Evolutionary conservation across 2,797 vertebrate genomes (phyloP), one percentile per base, ranked within the genome.

Genomic region (Coranthus polyacanthus): DNA sequence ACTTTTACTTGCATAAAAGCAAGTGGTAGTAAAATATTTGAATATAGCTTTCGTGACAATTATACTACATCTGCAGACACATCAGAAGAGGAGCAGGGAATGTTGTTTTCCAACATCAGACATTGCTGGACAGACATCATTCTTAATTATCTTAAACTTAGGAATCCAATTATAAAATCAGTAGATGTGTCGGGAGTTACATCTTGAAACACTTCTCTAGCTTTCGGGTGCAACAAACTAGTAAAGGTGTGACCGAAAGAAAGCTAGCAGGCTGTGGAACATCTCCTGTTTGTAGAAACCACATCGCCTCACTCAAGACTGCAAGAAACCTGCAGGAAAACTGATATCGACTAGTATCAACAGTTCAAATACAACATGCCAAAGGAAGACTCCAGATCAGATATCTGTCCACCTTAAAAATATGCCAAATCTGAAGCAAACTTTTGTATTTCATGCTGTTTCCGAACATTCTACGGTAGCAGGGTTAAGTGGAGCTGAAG

Each of bases 1-100:
- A 24, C 42, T 16, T 84, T 44, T 34, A 61, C 83, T 78, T 76
- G 63, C 68, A 80, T 29, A 45, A 68, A 77, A 80, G 67, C 68
- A 56, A 84, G 58, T 56, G 58, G 20, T 55, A 83, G 59, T 20
- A 81, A 88, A 72, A 72, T 49, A 22, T 73, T 51, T 51, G 18
- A 68, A 80, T 88, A 69, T 32, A 85, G 83, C 75, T 89, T 86
- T 74, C 29, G 51, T 47, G 21, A 53, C 22, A 44, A 52, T 71
- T 52, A 38, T 68, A 90, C 67, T 63, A 89, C 42, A 70, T 79
- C 47, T 69, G 72, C 16, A 15, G 51, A 57, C n/a, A 38, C 46
- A 66, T 37, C 22, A 53, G 36, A 49, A 15, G n/a, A 20, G 15
- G 34, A 70, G n/a, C n/a, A n/a, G 47, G 18, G 37, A 59, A 43